phyloP scores from a whole-genome alignment of 1,140 invertebrate species.

The Amphibalanus amphitrite region DNA sequence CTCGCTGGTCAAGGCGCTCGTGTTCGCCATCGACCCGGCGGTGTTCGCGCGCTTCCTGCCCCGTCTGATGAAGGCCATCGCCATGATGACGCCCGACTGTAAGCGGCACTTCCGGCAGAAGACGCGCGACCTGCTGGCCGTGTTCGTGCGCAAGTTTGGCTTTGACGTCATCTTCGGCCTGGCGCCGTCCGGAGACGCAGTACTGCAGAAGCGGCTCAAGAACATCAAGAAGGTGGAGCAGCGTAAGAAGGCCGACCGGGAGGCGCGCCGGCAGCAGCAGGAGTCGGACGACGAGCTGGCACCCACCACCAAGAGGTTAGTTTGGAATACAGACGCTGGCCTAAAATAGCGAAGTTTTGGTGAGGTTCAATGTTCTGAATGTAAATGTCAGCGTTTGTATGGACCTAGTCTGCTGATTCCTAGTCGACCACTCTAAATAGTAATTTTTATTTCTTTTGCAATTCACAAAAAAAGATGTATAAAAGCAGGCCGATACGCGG shows the following conservation, averaged over 20 bases:
- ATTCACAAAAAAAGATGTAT: too few species aligned
- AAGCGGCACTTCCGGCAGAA: constrained; percentile 63
- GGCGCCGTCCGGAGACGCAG: constrained; percentile 45
- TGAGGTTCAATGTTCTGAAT: too few species aligned
- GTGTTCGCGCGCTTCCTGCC: background rate
- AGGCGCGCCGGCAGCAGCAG: constrained; percentile 28
- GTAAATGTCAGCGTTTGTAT: too few species aligned
- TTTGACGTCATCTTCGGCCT: constrained; percentile 47
- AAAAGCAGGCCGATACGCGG: too few species aligned
- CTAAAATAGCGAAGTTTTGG: too few species aligned
- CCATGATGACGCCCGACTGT: constrained; percentile 58
- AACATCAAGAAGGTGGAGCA: constrained; percentile 43
- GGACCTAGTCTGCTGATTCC: too few species aligned
- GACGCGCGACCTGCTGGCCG: constrained; percentile 57
- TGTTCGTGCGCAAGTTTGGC: constrained; percentile 64
- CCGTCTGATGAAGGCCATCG: background rate
- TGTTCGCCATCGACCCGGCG: constrained; percentile 18
- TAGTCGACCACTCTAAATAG: too few species aligned
- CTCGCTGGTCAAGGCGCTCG: constrained; percentile 53
- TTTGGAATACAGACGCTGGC: too few species aligned
- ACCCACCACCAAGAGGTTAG: too few species aligned
- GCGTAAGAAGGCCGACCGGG: constrained; percentile 22
- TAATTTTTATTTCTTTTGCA: too few species aligned
- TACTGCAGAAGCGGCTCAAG: constrained; percentile 52
- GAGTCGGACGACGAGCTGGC: constrained; percentile 6